phyloP scores from a whole-genome alignment of 92 coral and sea anemone species.

The Parazoanthus swiftii region DNA sequence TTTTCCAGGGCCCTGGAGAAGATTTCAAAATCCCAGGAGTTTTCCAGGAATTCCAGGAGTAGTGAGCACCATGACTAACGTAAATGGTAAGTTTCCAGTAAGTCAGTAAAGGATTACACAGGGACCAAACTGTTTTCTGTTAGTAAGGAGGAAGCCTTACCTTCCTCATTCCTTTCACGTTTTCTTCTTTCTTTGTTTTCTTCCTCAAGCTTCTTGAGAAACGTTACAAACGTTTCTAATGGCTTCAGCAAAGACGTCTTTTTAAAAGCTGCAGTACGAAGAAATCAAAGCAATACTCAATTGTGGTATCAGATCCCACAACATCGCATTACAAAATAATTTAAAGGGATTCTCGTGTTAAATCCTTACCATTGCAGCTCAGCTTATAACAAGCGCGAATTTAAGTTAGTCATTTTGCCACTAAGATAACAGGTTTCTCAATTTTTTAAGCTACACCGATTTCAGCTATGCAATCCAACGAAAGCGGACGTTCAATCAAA shows the following conservation, averaged over 20 bases:
- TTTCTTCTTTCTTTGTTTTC: conserved; percentile 75
- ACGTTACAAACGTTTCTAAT: conserved; percentile 59
- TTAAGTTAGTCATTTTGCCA: neutral
- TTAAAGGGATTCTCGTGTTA: neutral
- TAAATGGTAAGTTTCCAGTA: neutral
- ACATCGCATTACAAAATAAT: neutral
- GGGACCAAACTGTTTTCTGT: too few species aligned
- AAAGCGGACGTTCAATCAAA: too few species aligned
- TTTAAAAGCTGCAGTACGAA: conserved; percentile 60
- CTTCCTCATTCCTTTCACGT: conserved; percentile 60
- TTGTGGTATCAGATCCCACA: neutral
- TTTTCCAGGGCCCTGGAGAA: too few species aligned
- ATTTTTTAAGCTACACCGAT: too few species aligned
- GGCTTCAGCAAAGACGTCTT: conserved; percentile 71
- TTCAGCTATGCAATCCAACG: too few species aligned
- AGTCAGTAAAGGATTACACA: neutral
- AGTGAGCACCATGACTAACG: neutral
- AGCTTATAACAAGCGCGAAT: neutral
- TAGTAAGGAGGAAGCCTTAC: conserved; percentile 34
- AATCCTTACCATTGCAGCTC: neutral
- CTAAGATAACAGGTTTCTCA: too few species aligned
- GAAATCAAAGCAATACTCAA: neutral
- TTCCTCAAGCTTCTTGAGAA: conserved; percentile 61
- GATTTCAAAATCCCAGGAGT: too few species aligned
- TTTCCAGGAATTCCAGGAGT: too few species aligned